Base-by-base conservation (phyloP, 2,113 vertebrate genomes). In the Malurus cyaneus region DNA sequence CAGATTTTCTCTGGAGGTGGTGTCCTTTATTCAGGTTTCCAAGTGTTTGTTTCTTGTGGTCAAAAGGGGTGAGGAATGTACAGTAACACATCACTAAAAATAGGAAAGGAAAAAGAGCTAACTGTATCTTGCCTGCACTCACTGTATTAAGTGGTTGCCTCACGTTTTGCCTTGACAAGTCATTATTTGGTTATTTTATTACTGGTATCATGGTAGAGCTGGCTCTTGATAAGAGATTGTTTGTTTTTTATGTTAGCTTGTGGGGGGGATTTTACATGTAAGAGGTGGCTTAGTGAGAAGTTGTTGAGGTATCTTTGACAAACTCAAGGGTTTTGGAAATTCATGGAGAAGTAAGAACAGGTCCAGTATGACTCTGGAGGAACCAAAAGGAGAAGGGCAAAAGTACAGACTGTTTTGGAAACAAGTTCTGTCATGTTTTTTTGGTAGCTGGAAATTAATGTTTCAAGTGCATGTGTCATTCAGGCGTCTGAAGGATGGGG, bases 271-370 rank as follows among this genome's bases (percentile, higher is more conserved):
- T 80, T 82, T 42, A 10, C 3, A 0, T 28, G 5, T 5, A 7
- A 32, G 50, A 52, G 9, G 12, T 18, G 12, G 17, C 56, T 71
- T 23, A 12, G 28, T 56, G 26, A 8, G n/a, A 36, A 11, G 20
- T 0, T 0, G 0, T 36, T 34, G 57, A 56, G 32, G 9, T 36
- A 9, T 21, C 46, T 52, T 31, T 44, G 39, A 18, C 1, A 3
- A 65, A 39, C 52, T 77, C 10, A 5, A 1, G 24, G 6, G 9
- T 83, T 82, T 87, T 49, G 23, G 85, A 70, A 50, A 8, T 61
- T 42, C 59, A 18, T 25, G 20, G 23, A 46, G 49, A 60, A 70
- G 56, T 44, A 61, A 53, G 36, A 59, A 57, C 0, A 3, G 29
- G 21, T 39, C 6, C 50, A 41, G 6, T 15, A 17, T 71, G 59